Percentiles rank a stretch among this genome's conserved stretches.
phyloP scores from a whole-genome alignment of 2,888 invertebrate species.

The Limnephilus lunatus region DNA sequence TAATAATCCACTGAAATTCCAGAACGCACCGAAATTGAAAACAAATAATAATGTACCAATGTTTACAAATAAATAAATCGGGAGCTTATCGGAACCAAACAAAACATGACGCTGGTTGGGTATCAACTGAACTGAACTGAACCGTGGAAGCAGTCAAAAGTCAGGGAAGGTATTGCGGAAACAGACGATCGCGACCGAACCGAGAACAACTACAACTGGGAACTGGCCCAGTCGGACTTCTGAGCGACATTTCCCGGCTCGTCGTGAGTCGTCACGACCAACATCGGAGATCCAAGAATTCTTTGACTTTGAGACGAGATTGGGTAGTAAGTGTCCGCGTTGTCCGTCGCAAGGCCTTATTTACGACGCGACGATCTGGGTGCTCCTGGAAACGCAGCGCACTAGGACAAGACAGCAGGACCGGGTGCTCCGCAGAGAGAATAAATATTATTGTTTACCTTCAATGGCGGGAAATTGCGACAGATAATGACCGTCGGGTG shows the following conservation, averaged over 20 bases:
- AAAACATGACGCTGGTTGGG: neutral
- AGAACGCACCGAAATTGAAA: neutral
- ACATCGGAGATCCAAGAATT: neutral
- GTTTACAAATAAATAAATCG: constrained; percentile 2
- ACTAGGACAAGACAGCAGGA: neutral
- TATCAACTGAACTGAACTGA: constrained; percentile 6
- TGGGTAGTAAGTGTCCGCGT: neutral
- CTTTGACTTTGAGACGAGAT: constrained; percentile 26
- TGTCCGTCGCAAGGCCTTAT: neutral
- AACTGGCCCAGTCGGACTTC: neutral
- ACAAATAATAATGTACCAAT: neutral
- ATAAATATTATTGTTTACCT: constrained; percentile 16
- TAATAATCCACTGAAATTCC: neutral
- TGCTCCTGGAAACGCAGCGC: neutral
- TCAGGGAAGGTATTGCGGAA: neutral
- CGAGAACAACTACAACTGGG: neutral
- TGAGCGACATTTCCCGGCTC: neutral
- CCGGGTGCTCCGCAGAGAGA: neutral
- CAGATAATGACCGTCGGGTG: neutral
- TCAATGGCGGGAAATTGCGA: neutral
- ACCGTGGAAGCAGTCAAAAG: neutral
- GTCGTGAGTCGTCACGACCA: neutral
- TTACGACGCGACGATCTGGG: neutral
- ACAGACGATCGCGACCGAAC: constrained; percentile 18
- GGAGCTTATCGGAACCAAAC: constrained; percentile 7